Evolutionary conservation across 2,797 vertebrate species (phyloP), one percentile per base, ranked within the genome.

Genomic region (Corythornis leucogaster): DNA sequence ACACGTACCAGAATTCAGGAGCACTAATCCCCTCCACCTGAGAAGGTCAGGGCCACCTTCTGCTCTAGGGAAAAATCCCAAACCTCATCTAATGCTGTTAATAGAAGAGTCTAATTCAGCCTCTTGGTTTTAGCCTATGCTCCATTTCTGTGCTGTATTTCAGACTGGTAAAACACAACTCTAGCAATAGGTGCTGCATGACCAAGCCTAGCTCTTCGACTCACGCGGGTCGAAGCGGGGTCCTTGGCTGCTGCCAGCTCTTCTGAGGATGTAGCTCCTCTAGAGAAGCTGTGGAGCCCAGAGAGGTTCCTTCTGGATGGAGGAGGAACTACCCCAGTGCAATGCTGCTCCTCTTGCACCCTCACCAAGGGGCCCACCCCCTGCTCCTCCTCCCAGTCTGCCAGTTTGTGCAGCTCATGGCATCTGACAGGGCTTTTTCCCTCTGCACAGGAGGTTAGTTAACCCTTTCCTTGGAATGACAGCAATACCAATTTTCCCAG

Each of bases 361-460:
- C 85, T 86, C 67, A 42, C 33, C 68, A 28, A 25, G 63, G 86
- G 92, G 80, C 90, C 96, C 95, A 92, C 87, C 94, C 92, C 78
- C 87, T 87, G 94, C 95, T 95, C 95, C 95, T 96, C 96, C 92
- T 95, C 90, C 83, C 22, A 2, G 63, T 8, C 73, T 74, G 79
- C 66, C 81, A 93, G 75, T 74, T 26, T 18, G 17, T 55, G 48
- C 51, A 61, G 95, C 77, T 92, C 85, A 63, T 58, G 55, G 87
- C 81, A 58, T 69, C 6, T 45, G 55, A 93, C 93, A 80, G 67
- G 62, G 79, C 66, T 83, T 77, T 68, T 84, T 85, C 66, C 61
- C 54, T 55, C 66, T 85, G 63, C 55, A 30, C 74, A 15, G 63
- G 53, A 74, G 88, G 53, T 30, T 71, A 22, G 7, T 94, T 96